A percentile compares a stretch with the other conserved stretches of the same genome.
These are phyloP conservation scores for Gonioctena quinquepunctata DNA, from an alignment of 1,140 invertebrate species.

Conservation along the genomic window DNA sequence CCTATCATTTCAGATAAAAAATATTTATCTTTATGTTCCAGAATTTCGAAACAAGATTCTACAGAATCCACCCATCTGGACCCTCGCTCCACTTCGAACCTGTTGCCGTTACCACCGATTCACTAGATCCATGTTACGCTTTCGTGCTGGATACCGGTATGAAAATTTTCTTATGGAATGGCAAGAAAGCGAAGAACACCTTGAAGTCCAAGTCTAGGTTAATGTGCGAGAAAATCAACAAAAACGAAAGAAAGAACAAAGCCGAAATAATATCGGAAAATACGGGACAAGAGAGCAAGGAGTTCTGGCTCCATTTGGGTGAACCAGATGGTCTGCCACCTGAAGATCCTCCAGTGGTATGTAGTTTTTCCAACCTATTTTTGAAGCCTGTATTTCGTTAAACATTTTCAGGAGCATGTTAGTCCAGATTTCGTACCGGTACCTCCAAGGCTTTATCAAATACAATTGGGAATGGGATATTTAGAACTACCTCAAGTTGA, in stretches of 20 bases:
- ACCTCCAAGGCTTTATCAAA: slow-evolving; percentile 87
- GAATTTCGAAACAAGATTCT: slow-evolving; percentile 83
- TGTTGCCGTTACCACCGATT: slow-evolving; percentile 69
- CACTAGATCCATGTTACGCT: slow-evolving; percentile 89
- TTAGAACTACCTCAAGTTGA: slow-evolving; percentile 96
- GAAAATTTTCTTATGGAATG: slow-evolving; percentile 91
- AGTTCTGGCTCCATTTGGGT: slow-evolving; percentile 82
- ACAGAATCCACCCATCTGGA: slow-evolving; percentile 86
- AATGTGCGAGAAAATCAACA: slow-evolving; percentile 98
- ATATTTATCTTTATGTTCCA: too few species aligned
- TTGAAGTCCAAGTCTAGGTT: slow-evolving; percentile 92
- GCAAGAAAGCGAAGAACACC: slow-evolving; percentile 91
- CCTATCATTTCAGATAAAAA: too few species aligned
- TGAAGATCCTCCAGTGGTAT: slow-evolving; percentile 40
- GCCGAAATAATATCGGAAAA: slow-evolving; percentile 86
- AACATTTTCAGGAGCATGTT: slow-evolving; percentile 78
- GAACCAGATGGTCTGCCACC: slow-evolving; percentile 55
- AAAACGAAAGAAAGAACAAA: slow-evolving; percentile 96
- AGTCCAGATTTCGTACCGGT: slow-evolving; percentile 75
- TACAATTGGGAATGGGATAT: slow-evolving; percentile 97
- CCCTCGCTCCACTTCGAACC: slow-evolving; percentile 91
- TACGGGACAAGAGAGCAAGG: slow-evolving; percentile 79
- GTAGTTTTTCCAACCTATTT: too few species aligned
- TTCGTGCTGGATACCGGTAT: slow-evolving; percentile 90
- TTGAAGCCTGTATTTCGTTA: not conserved